Evolutionary conservation across 1,140 invertebrate species (phyloP), one percentile per base, ranked within the genome.

Genomic region (Zeugodacus cucurbitae): DNA sequence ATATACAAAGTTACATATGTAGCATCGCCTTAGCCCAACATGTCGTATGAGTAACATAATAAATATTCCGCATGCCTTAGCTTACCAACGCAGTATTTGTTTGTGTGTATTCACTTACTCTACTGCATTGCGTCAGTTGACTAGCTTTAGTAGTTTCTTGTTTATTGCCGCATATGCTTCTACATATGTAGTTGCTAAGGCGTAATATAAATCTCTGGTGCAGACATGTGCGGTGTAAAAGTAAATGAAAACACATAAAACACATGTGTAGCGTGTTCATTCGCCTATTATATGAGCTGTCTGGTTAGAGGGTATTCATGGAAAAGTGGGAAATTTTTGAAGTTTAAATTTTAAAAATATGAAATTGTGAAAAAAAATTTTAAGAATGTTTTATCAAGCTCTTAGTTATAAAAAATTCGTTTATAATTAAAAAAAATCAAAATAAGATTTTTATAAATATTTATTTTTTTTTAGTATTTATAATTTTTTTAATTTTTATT

Each of bases 161-260:
- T 82, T 54, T 26, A 48, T 48, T 82, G 34, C n/a, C 22, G 4
- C 44, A 82, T 29, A 82, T 5, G 34, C n/a, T 4, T 17, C 6
- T 37, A 26, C 26, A 32, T 20, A 34, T 20, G 26, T 70, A 17
- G 22, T 34, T 70, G 26, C 32, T 70, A n/a, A 44, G 74, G 5
- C 41, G 26, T 82, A 82, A 22, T 29, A 82, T 44, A 82, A 82
- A 48, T 82, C 74, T 82, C 37, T 48, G 44, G 3, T 82, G 74
- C 22, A 82, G 74, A 48, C 41, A 41, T 74, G 70, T 74, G n/a
- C 10, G 22, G 37, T 41, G 74, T 20, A 70, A 82, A 82, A 82
- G 74, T 82, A 82, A 44, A 82, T 82, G 22, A 59, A 87, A 59
- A 59, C 22, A 14, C 57, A 87, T 87, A 64, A 87, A 87, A 59